A percentile compares a stretch with the other conserved stretches of the same genome.
These are phyloP conservation scores for Poecilia latipinna DNA, from an alignment of 2,113 vertebrate species.

Conservation along the genomic window DNA sequence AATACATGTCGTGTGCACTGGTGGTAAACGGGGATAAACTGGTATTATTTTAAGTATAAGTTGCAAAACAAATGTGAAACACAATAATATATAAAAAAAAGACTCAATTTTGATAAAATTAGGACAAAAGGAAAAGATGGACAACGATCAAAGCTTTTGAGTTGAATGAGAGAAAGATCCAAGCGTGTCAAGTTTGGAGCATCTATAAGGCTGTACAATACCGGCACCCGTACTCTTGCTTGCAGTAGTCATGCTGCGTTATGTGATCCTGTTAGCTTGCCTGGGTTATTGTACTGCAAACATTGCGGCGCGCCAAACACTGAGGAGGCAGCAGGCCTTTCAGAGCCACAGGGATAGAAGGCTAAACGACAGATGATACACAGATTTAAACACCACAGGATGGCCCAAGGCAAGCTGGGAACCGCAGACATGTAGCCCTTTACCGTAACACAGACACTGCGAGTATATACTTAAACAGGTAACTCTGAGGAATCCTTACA, in stretches of 20 bases:
- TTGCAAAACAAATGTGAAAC: background rate
- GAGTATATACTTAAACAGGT: slow-evolving; percentile 43
- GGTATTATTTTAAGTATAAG: too few species aligned
- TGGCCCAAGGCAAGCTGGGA: slow-evolving; percentile 65
- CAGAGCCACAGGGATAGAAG: slow-evolving; percentile 51
- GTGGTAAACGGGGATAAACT: background rate
- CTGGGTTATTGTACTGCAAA: slow-evolving; percentile 59
- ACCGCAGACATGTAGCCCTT: slow-evolving; percentile 53
- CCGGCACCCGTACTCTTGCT: slow-evolving; percentile 50
- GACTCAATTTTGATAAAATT: background rate
- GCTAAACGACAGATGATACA: slow-evolving; percentile 70
- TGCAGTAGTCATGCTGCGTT: slow-evolving; percentile 50
- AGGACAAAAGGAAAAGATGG: background rate
- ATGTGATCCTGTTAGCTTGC: slow-evolving; percentile 65
- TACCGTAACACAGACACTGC: slow-evolving; percentile 34
- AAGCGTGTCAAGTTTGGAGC: slow-evolving; percentile 18
- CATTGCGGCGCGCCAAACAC: slow-evolving; percentile 36
- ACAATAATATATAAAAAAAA: background rate
- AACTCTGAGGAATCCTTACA: slow-evolving; percentile 34
- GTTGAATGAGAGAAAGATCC: slow-evolving; percentile 10
- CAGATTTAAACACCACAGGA: slow-evolving; percentile 70
- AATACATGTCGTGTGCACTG: background rate
- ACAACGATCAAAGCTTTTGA: slow-evolving; percentile 8
- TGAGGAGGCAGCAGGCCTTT: slow-evolving; percentile 48
- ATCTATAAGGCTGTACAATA: slow-evolving; percentile 32